A percentile compares a stretch with the other conserved stretches of the same genome.
Conservation (phyloP, 92 coral and sea anemone species). For the Porites cylindrica region DNA sequence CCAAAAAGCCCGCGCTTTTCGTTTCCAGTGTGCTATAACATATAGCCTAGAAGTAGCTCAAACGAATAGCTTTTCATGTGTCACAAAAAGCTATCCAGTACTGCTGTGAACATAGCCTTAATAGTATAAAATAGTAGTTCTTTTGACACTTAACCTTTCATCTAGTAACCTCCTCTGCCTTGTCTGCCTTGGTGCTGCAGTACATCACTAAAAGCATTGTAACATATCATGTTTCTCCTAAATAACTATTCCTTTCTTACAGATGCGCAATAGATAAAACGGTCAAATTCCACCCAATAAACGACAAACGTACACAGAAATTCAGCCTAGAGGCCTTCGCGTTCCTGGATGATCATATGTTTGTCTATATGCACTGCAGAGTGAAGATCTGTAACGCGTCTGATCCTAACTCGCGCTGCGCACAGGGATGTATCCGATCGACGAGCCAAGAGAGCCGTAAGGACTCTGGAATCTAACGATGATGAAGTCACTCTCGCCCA, state of each 20-base stretch:
- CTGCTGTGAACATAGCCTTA: too few relatives aligned
- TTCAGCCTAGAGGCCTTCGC: slow-evolving; percentile 33
- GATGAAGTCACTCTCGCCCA: slow-evolving; percentile 27
- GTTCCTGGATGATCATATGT: slow-evolving; percentile 42
- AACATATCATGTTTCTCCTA: too few relatives aligned
- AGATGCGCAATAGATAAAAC: slow-evolving; percentile 45
- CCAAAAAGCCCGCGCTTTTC: too few relatives aligned
- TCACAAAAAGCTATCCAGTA: too few relatives aligned
- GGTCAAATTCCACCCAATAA: not conserved
- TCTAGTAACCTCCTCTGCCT: too few relatives aligned
- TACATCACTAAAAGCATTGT: too few relatives aligned
- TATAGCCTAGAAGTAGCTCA: too few relatives aligned
- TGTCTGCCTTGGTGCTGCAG: too few relatives aligned
- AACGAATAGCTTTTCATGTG: too few relatives aligned
- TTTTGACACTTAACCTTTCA: too few relatives aligned
- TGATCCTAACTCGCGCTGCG: slow-evolving; percentile 47
- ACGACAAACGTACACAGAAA: not conserved
- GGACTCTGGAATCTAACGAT: slow-evolving; percentile 18
- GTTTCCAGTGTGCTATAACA: too few relatives aligned
- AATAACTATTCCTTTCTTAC: not conserved
- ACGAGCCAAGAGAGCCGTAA: not conserved
- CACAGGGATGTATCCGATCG: slow-evolving; percentile 41
- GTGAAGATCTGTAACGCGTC: slow-evolving; percentile 43
- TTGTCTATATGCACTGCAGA: slow-evolving; percentile 39
- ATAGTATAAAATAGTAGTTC: too few relatives aligned